A percentile compares a stretch with the other conserved stretches of the same genome.
These are phyloP conservation scores for Pyralis farinalis DNA, from an alignment of 2,888 invertebrate species.

Conservation along the genomic window DNA sequence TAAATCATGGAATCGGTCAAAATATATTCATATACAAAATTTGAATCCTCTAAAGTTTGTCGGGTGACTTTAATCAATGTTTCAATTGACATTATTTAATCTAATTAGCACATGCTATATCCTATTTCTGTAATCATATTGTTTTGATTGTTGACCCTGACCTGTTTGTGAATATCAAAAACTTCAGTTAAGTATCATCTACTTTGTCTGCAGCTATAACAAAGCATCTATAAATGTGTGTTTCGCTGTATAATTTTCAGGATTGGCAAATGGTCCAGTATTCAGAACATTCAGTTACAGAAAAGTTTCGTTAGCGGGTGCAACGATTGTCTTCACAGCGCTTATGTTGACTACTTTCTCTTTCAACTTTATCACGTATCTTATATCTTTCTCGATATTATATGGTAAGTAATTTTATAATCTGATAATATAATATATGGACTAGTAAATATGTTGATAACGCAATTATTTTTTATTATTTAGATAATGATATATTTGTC, in stretches of 20 bases:
- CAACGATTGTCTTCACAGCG: conserved; percentile 80
- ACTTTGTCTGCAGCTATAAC: too few species aligned
- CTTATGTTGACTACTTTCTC: conserved; percentile 83
- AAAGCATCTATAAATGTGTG: too few species aligned
- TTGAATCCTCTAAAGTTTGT: too few species aligned
- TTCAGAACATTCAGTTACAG: conserved; percentile 85
- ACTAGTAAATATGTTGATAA: neutral
- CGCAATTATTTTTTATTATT: neutral
- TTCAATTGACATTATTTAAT: too few species aligned
- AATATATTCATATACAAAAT: too few species aligned
- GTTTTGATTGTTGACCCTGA: too few species aligned
- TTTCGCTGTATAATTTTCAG: conserved; percentile 71
- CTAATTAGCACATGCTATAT: too few species aligned
- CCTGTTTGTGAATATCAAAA: too few species aligned
- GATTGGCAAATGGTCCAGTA: conserved; percentile 86
- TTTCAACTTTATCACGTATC: conserved; percentile 82
- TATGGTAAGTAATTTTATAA: conserved; percentile 79
- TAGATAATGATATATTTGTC: conserved; percentile 4
- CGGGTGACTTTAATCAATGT: too few species aligned
- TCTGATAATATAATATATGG: neutral
- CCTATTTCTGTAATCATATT: too few species aligned
- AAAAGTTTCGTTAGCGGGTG: conserved; percentile 83
- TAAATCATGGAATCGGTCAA: too few species aligned
- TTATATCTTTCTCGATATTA: conserved; percentile 83
- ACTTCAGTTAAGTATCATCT: too few species aligned